Evolutionary conservation across 2,888 invertebrate species (phyloP).

Genomic region (Apocheima hispidaria): DNA sequence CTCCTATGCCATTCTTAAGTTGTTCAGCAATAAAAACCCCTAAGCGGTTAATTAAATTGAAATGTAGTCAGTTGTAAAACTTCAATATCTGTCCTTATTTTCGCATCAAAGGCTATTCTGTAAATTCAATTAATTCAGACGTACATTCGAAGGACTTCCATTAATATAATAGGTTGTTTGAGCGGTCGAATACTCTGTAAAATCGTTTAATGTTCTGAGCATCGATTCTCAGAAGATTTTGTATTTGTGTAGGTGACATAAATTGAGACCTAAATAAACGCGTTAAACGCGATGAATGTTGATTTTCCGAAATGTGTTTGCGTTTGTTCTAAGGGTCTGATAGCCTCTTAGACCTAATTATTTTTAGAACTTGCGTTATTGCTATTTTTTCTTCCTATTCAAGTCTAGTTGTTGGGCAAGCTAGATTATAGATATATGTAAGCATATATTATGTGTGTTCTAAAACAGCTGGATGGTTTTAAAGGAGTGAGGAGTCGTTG

Average conservation of each 20-base stretch:
- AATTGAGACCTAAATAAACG: slow-evolving; percentile 5
- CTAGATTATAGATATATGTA: too few species aligned
- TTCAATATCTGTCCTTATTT: slow-evolving; percentile 20
- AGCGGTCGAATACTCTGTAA: background rate
- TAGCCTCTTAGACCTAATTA: background rate
- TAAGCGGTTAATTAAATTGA: slow-evolving; percentile 16
- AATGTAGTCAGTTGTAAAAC: slow-evolving; percentile 6
- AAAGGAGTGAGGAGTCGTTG: too few species aligned
- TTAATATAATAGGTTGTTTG: slow-evolving; percentile 4
- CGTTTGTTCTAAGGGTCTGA: background rate
- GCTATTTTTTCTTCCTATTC: too few species aligned
- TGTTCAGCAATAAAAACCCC: slow-evolving; percentile 9
- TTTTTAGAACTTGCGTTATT: background rate
- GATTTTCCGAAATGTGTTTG: too few species aligned
- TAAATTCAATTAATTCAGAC: slow-evolving; percentile 17
- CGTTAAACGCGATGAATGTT: background rate
- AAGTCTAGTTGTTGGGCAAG: too few species aligned
- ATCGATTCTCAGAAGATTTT: background rate
- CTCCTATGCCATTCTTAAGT: too few species aligned
- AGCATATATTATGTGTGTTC: too few species aligned
- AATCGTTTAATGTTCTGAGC: background rate
- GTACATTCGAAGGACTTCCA: slow-evolving; percentile 14
- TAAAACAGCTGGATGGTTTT: too few species aligned
- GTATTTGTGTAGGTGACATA: background rate
- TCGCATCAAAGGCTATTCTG: slow-evolving; percentile 18